Evolutionary conservation across 2,797 vertebrate genomes (phyloP).

Genomic region (Pantherophis vulpinus): DNA sequence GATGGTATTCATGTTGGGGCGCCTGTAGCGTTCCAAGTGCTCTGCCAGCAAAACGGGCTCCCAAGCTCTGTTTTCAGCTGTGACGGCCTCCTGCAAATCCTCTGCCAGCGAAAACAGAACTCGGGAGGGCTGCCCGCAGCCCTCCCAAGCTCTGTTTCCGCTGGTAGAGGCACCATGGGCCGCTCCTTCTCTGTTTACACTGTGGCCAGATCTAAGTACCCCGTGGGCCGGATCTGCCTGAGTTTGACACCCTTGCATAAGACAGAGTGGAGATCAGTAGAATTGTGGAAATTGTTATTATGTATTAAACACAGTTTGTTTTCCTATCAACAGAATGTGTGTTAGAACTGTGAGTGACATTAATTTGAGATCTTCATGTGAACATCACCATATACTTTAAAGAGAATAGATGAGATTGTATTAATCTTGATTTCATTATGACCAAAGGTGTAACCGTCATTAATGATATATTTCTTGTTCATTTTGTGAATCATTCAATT

Average conservation of each 20-base stretch:
- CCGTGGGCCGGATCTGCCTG: no score
- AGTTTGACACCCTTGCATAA: background rate
- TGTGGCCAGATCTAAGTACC: no score
- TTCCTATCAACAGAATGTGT: background rate
- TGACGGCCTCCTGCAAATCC: no score
- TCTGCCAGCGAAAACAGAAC: no score
- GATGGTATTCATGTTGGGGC: no score
- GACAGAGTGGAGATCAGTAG: background rate
- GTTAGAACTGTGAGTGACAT: background rate
- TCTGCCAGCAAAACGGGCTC: no score
- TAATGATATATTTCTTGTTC: background rate
- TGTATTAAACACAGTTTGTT: background rate
- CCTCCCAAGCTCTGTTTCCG: no score
- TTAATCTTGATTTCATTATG: background rate
- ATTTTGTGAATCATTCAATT: background rate
- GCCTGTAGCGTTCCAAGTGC: no score
- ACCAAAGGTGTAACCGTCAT: background rate
- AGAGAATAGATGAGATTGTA: background rate
- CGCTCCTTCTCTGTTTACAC: no score
- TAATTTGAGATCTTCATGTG: background rate
- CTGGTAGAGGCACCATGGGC: no score
- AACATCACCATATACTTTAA: background rate
- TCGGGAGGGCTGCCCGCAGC: no score
- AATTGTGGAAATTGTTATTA: background rate
- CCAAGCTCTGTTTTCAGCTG: no score